Conservation (phyloP, 2,888 invertebrate species). For the Nymphalis urticae region DNA sequence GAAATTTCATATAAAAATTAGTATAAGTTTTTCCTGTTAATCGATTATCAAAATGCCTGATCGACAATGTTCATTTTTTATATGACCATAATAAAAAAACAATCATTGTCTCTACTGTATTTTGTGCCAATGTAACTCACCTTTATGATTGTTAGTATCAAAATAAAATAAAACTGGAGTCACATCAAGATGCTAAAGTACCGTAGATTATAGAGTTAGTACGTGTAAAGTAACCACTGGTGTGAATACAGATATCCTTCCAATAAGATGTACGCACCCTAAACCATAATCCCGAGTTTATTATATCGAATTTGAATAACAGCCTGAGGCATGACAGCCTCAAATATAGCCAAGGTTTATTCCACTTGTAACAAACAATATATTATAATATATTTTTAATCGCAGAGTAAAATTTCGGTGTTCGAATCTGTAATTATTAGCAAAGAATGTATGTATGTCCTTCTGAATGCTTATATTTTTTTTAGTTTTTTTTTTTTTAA, state of each 20-base stretch:
- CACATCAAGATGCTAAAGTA: neutral
- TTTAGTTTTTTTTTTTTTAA: no score
- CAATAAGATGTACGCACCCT: constrained; percentile 40
- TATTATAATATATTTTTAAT: neutral
- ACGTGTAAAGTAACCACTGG: constrained; percentile 30
- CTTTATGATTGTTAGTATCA: no score
- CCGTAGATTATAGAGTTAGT: neutral
- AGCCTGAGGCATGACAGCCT: constrained; percentile 36
- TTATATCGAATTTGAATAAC: constrained; percentile 49
- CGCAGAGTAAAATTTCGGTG: neutral
- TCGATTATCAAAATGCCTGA: no score
- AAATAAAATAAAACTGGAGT: neutral
- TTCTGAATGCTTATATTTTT: no score
- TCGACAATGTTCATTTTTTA: no score
- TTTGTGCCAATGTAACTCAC: no score
- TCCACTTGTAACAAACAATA: constrained; percentile 23
- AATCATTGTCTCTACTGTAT: no score
- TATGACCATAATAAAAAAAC: no score
- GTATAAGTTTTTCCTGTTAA: no score
- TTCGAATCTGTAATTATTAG: no score
- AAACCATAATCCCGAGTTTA: constrained; percentile 44
- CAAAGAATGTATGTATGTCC: no score
- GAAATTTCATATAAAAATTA: no score
- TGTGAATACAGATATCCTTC: constrained; percentile 38
- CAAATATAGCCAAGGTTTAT: constrained; percentile 33